phyloP scores from a whole-genome alignment of 2,113 vertebrate species.

The Ammodytes dubius region DNA sequence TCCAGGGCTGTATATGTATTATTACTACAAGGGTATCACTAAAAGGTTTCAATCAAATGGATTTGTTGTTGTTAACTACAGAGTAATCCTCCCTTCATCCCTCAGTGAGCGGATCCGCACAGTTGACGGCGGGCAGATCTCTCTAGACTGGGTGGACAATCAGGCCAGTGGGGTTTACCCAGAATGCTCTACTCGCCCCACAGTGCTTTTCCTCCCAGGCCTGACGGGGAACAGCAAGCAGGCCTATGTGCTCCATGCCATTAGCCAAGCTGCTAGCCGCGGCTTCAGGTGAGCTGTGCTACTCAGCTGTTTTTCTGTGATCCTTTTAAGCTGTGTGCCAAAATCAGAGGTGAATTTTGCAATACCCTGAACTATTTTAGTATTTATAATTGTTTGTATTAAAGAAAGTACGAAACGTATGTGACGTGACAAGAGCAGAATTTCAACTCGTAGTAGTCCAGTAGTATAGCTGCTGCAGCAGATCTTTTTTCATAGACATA shows the following conservation, averaged over 20 bases:
- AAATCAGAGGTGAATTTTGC: not conserved
- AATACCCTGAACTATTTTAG: not conserved
- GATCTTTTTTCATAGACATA: not conserved
- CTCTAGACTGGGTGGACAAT: slow-evolving; percentile 88
- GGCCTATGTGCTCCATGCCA: slow-evolving; percentile 84
- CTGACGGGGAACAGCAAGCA: slow-evolving; percentile 88
- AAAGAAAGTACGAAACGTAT: not conserved
- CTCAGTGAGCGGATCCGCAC: slow-evolving; percentile 86
- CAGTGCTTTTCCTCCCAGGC: slow-evolving; percentile 87
- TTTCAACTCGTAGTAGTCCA: not conserved
- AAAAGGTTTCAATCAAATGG: too few relatives aligned
- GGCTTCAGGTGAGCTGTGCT: slow-evolving; percentile 85
- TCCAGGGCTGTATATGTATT: too few relatives aligned
- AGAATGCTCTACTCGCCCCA: slow-evolving; percentile 81
- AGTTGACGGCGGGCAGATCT: slow-evolving; percentile 87
- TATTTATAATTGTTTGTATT: not conserved
- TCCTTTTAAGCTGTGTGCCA: not conserved
- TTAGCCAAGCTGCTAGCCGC: slow-evolving; percentile 74
- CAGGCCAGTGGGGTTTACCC: slow-evolving; percentile 55
- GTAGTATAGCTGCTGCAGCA: not conserved
- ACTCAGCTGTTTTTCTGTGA: not conserved
- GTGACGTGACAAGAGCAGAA: not conserved
- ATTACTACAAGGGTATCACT: too few relatives aligned
- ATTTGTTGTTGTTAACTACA: too few relatives aligned
- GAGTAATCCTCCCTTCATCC: not conserved